Evolutionary conservation across 92 coral and sea anemone genomes (phyloP), one percentile per base, ranked within the genome.

Genomic region (Pocillopora meandrina): DNA sequence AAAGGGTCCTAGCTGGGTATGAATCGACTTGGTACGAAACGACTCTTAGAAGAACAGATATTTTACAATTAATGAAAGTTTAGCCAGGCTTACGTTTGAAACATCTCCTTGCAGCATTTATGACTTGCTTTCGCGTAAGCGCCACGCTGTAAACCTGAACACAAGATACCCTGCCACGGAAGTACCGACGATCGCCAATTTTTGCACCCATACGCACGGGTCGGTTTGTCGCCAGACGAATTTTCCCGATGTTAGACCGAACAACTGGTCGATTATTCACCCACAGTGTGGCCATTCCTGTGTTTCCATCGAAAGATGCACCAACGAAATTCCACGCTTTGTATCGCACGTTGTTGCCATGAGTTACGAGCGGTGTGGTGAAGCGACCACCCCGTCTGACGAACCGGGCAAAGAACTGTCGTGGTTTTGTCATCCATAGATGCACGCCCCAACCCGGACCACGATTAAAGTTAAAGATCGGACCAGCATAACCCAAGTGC

Each of bases 361-460:
- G 85, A 33, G 87, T 88, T 14, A 90, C 84, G 26, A 90, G 85
- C 33, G 95, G 89, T 9, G 91, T 84, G 60, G 91, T 89, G 65
- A 71, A 71, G 2, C 68, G 91, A 56, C 91, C 86, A 21, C 68
- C 60, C 58, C 93, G 95, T 26, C 61, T 77, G 65, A 87, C 94
- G 74, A 93, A 87, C 66, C 92, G 98, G 9, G 87, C 85, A 76
- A 81, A 85, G 64, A 93, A 65, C 62, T 71, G 89, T 19, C 83
- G 82, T 14, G 77, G 90, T 17, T 91, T 82, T 10, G 86, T 82
- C 95, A 91, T 90, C 95, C 95, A 93, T 21, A 93, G 56, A 62
- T 91, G 93, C 10, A 93, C 86, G 17, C 98, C 98, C 95, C 95
- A 87, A 60, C 84, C 75, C 14, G 94, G 93, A 1, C 95, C 92